Evolutionary conservation across 2,113 vertebrate genomes (phyloP).

Genomic region (Chascanopsetta lugubris): DNA sequence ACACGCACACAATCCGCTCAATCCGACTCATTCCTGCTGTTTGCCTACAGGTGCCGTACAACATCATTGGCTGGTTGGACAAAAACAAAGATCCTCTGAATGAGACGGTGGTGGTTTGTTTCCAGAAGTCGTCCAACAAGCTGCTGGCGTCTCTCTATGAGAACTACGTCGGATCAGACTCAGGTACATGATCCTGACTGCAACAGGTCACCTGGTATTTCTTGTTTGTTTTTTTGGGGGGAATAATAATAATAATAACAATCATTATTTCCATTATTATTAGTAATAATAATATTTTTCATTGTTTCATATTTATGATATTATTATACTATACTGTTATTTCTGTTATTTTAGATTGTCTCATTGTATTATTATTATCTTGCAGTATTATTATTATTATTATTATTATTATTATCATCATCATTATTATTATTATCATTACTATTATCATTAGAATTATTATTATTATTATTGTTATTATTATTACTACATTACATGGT

Average conservation of each 20-base stretch:
- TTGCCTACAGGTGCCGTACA: conserved; percentile 89
- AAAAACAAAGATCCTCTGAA: conserved; percentile 97
- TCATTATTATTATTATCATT: no score
- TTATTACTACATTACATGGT: neutral
- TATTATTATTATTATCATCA: no score
- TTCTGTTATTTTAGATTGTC: no score
- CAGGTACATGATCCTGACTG: conserved; percentile 69
- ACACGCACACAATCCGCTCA: neutral
- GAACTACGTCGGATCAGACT: conserved; percentile 86
- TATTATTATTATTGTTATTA: neutral
- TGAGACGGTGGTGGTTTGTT: conserved; percentile 89
- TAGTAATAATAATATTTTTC: no score
- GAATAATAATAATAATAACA: no score
- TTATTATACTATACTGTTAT: no score
- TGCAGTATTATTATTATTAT: no score
- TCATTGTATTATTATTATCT: no score
- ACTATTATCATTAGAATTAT: no score
- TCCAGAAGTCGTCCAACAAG: conserved; percentile 93
- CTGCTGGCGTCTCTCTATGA: conserved; percentile 89
- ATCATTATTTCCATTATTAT: no score
- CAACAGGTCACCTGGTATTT: neutral
- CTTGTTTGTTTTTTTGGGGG: no score
- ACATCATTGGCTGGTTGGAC: conserved; percentile 91
- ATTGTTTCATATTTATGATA: no score
- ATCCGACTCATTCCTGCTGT: neutral